Evolutionary conservation across 1,140 invertebrate species (phyloP).

Genomic region (Formica selysi): DNA sequence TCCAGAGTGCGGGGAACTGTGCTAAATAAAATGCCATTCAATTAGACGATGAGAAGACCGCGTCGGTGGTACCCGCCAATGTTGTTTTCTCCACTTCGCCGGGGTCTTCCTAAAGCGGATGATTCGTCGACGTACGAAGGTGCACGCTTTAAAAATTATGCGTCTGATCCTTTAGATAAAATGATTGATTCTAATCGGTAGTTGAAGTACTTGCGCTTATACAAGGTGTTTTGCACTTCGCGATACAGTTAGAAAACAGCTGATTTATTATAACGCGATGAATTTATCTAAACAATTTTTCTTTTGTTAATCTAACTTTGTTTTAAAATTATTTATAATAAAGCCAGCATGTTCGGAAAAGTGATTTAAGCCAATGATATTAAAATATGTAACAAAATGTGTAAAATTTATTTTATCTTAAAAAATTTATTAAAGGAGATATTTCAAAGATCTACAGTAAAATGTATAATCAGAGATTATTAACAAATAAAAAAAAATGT

Average conservation of each 20-base stretch:
- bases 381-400: background rate
- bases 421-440: background rate
- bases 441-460: background rate
- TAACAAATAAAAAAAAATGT: background rate
- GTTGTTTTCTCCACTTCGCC: slow-evolving; percentile 42
- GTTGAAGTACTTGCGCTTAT: background rate
- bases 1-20: slow-evolving; percentile 82
- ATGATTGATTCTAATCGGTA: background rate
- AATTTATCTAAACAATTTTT: background rate
- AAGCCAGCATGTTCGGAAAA: background rate
- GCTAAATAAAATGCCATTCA: slow-evolving; percentile 84
- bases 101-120: slow-evolving; percentile 74
- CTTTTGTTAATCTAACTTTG: background rate
- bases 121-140: slow-evolving; percentile 34
- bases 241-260: background rate
- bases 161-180: background rate
- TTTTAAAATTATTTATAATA: background rate
- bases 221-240: background rate
- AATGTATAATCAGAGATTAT: background rate
- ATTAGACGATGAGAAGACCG: slow-evolving; percentile 76
- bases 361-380: no score
- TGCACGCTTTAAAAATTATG: slow-evolving; percentile 38
- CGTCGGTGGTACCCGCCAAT: slow-evolving; percentile 60
- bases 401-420: background rate
- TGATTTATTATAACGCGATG: background rate